Evolutionary conservation across 2,113 vertebrate genomes (phyloP), one percentile per base, ranked within the genome.

Genomic region (Trematomus loennbergii): DNA sequence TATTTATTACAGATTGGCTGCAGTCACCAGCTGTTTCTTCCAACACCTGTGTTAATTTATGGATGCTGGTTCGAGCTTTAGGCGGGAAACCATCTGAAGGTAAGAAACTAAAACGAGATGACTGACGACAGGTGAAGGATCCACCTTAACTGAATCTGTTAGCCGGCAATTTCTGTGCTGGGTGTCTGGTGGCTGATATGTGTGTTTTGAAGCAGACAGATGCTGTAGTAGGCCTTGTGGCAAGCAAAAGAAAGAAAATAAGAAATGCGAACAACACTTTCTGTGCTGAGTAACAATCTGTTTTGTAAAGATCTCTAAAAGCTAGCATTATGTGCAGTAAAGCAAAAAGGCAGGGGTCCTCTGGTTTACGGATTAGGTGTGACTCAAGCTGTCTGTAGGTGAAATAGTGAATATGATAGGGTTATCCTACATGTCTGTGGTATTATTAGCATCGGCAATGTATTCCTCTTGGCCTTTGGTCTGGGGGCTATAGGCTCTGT

Each of bases 1-100:
- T 46, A 29, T 12, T 63, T 22, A 20, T 66, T 54, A 63, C 67
- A 84, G 57, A 69, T 36, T 64, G 70, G 18, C 52, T 72, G 58
- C 53, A n/a, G 64, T 74, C 64, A 18, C 69, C 72, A 54, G 73
- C 68, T 60, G 60, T 20, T 82, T 59, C 61, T 63, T 52, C 48
- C 52, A 73, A 65, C 58, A 67, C 67, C 54, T 83, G 64, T 67
- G 60, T 43, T 61, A 58, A 80, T 74, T 77, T 71, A 77, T 70
- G 64, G 25, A 77, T 63, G 33, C n/a, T 54, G 29, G 48, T 58
- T 76, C 15, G 13, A 50, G 17, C 49, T 74, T 72, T 43, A 63
- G 8, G 54, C 25, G 18, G 20, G 67, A 71, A 59, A 17, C 58
- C 65, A 52, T 85, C 53, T 76, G 50, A 88, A 73, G 55, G 68